phyloP scores from a whole-genome alignment of 2,797 vertebrate genomes.

The Enteromius unitaeniatus region DNA sequence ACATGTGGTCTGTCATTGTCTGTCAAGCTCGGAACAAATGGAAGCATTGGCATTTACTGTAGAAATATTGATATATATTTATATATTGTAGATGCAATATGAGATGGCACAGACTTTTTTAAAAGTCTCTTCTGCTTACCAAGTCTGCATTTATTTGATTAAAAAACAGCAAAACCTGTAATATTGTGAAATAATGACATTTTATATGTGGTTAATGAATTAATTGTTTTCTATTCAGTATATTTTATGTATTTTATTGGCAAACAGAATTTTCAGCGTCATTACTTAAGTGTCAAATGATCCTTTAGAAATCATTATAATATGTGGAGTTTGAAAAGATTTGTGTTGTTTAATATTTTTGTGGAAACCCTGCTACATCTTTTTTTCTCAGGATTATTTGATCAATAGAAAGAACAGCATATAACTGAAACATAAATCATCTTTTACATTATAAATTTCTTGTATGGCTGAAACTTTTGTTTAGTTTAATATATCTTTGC shows the following conservation, averaged over 20 bases:
- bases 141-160: neutral
- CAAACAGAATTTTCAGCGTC: neutral
- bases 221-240: neutral
- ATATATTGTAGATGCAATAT: slow-evolving; percentile 7
- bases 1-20: neutral
- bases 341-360: neutral
- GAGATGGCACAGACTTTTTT: neutral
- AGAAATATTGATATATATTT: too few species aligned
- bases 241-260: neutral
- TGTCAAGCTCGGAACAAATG: neutral
- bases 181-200: neutral
- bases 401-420: neutral
- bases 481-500: neutral
- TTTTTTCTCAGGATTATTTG: neutral
- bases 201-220: neutral
- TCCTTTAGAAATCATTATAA: neutral
- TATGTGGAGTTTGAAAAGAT: neutral
- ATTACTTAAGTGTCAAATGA: neutral
- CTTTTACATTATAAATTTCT: neutral
- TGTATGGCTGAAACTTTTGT: neutral
- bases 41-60: neutral
- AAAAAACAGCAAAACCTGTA: neutral
- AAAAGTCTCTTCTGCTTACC: too few species aligned
- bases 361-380: too few species aligned
- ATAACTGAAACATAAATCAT: neutral